Evolutionary conservation across 2,888 invertebrate genomes (phyloP).

Genomic region (Caenorhabditis panamensis): DNA sequence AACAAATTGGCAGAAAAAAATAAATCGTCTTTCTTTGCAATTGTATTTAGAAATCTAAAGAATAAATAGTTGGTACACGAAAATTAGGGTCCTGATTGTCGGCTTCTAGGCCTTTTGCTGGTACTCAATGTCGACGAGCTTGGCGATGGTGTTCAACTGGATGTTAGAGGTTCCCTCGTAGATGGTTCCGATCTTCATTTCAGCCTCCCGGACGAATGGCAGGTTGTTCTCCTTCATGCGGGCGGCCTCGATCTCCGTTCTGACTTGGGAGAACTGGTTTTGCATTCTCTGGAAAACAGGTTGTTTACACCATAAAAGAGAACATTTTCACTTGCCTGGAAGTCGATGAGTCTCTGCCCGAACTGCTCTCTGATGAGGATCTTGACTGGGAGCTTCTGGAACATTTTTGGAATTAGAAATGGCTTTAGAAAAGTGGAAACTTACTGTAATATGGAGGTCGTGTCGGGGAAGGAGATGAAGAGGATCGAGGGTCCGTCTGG

Average conservation of each 20-base stretch:
- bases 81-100: neutral
- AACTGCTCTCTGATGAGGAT: constrained; percentile 96
- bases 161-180: constrained; percentile 98
- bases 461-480: too few species aligned
- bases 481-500: too few species aligned
- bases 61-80: neutral
- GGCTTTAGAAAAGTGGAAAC: too few species aligned
- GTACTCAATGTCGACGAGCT: constrained; percentile 85
- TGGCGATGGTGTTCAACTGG: constrained; percentile 96
- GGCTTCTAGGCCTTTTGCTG: constrained; percentile 52
- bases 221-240: constrained; percentile 90
- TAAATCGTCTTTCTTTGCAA: constrained; percentile 6
- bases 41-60: neutral
- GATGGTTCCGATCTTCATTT: constrained; percentile 97
- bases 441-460: too few species aligned
- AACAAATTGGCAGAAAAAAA: too few species aligned
- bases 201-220: constrained; percentile 93
- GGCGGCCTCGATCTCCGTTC: constrained; percentile 92
- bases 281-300: constrained; percentile 88
- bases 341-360: constrained; percentile 90
- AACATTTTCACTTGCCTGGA: constrained; percentile 86
- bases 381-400: too few species aligned
- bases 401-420: too few species aligned
- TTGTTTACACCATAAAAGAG: neutral
- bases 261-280: constrained; percentile 93